phyloP scores from a whole-genome alignment of 2,797 vertebrate genomes.

The Nannoperca obscura region DNA sequence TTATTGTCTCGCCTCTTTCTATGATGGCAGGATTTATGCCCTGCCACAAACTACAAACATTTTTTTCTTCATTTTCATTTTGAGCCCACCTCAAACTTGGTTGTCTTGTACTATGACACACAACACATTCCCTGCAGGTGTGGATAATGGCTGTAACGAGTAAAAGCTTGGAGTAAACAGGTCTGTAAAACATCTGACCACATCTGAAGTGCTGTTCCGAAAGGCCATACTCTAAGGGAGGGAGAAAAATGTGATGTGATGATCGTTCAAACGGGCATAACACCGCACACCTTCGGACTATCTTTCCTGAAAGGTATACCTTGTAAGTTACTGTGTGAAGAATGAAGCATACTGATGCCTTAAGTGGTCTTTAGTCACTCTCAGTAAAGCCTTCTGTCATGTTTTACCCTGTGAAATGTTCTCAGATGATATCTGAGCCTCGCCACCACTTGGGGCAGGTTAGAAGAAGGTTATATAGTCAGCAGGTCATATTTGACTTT shows the following conservation, averaged over 20 bases:
- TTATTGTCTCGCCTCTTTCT: not conserved
- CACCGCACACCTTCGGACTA: not conserved
- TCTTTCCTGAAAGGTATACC: not conserved
- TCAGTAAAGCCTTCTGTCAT: constrained; percentile 2
- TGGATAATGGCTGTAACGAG: not conserved
- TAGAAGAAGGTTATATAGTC: constrained; percentile 13
- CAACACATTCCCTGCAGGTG: not conserved
- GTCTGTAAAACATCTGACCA: not conserved
- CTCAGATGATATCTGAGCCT: constrained; percentile 1
- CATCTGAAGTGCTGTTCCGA: not conserved
- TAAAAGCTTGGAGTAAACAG: not conserved
- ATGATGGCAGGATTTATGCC: not conserved
- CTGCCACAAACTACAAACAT: not conserved
- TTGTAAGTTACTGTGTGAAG: not conserved
- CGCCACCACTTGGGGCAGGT: constrained; percentile 11
- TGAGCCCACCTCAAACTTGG: not conserved
- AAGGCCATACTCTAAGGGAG: not conserved
- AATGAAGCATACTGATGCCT: not conserved
- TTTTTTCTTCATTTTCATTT: not conserved
- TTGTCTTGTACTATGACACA: not conserved
- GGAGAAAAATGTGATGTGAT: not conserved
- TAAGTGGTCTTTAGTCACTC: constrained; percentile 1
- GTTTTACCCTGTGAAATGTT: constrained; percentile 22
- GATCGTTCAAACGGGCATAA: not conserved
- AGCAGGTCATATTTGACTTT: constrained; percentile 22